phyloP scores from a whole-genome alignment of 2,797 vertebrate genomes.

The Botia kubotai region DNA sequence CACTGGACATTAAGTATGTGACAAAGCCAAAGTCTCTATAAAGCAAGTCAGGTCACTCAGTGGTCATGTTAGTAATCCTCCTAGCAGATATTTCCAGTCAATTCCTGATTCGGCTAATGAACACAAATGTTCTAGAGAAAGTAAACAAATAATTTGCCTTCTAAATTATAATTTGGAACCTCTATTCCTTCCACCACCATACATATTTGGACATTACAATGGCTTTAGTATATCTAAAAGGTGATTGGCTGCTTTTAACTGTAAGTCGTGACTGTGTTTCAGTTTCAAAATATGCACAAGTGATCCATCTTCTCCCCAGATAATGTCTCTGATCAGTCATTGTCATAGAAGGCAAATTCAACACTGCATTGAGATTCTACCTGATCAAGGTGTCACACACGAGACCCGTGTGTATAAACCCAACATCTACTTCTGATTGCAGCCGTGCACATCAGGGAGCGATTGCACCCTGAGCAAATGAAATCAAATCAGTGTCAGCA shows the following conservation, averaged over 20 bases:
- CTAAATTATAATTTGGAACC: neutral
- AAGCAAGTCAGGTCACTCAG: neutral
- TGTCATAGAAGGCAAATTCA: too few species aligned
- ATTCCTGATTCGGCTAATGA: neutral
- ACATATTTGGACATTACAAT: neutral
- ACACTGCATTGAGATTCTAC: too few species aligned
- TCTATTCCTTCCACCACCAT: neutral
- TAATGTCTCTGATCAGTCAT: too few species aligned
- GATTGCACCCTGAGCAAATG: slow-evolving; percentile 38
- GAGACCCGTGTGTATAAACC: neutral
- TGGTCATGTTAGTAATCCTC: neutral
- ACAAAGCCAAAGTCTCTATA: neutral
- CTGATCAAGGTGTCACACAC: neutral
- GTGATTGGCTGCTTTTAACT: too few species aligned
- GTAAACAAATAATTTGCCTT: neutral
- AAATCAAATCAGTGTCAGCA: slow-evolving; percentile 48
- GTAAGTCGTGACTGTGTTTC: too few species aligned
- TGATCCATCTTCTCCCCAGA: too few species aligned
- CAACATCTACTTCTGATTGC: slow-evolving; percentile 22
- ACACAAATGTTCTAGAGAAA: neutral
- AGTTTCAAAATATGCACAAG: too few species aligned
- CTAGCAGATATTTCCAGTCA: neutral
- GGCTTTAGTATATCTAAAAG: neutral
- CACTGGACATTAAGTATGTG: neutral
- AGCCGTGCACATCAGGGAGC: slow-evolving; percentile 23